Evolutionary conservation across 2,113 vertebrate species (phyloP).

Genomic region (Elephas maximus): DNA sequence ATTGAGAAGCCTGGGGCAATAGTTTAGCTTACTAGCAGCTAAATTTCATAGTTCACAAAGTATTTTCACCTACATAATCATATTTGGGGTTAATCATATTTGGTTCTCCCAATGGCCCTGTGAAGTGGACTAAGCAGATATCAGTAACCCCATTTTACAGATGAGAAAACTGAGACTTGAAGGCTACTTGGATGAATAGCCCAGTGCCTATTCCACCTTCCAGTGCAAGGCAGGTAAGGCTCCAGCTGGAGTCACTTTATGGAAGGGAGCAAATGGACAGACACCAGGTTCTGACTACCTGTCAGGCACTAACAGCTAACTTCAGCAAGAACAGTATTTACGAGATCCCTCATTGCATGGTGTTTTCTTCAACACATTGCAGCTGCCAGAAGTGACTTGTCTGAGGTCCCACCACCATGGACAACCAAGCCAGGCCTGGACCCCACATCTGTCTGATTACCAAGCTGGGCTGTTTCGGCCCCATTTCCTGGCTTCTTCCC

Average conservation of each 20-base stretch:
- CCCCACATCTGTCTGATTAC: too few relatives aligned
- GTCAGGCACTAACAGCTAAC: background rate
- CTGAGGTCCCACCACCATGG: fast-evolving
- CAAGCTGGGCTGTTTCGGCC: fast-evolving
- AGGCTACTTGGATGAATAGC: background rate
- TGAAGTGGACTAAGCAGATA: background rate
- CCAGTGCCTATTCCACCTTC: fast-evolving
- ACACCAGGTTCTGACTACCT: fast-evolving
- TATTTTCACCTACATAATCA: fast-evolving
- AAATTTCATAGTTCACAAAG: background rate
- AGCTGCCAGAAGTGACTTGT: background rate
- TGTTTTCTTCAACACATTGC: background rate
- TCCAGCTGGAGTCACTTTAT: fast-evolving
- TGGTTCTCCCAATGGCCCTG: background rate
- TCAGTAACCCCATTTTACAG: background rate
- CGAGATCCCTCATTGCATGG: fast-evolving
- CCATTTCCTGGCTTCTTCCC: fast-evolving
- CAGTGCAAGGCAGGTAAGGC: fast-evolving
- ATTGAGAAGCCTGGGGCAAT: background rate
- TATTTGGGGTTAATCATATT: fast-evolving
- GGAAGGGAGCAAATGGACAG: fast-evolving
- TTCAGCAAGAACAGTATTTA: too few relatives aligned
- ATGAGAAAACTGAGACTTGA: fast-evolving
- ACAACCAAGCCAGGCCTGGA: too few relatives aligned
- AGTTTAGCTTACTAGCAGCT: background rate